A percentile compares a stretch with the other conserved stretches of the same genome.
Conservation (phyloP, 2,888 invertebrate genomes). For the Drepana falcataria region DNA sequence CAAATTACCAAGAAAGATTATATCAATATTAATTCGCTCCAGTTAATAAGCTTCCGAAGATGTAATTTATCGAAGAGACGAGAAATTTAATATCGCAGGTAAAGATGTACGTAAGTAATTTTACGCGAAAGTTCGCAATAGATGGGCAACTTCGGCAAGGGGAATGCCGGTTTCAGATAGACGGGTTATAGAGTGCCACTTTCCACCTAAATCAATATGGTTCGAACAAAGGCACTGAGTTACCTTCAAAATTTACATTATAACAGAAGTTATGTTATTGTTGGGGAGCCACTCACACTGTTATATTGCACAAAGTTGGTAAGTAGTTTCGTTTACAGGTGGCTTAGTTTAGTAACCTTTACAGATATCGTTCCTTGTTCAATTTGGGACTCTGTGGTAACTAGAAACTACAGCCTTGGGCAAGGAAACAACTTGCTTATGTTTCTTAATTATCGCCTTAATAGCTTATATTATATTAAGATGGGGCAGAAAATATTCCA, state of each 20-base stretch:
- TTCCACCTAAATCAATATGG: conserved; percentile 58
- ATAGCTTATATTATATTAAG: no score
- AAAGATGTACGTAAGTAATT: conserved; percentile 67
- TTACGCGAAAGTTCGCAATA: conserved; percentile 67
- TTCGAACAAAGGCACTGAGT: conserved; percentile 44
- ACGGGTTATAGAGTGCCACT: conserved; percentile 54
- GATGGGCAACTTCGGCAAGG: conserved; percentile 59
- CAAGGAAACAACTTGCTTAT: background rate
- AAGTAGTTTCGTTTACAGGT: background rate
- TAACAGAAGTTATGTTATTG: conserved; percentile 20
- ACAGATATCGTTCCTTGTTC: background rate
- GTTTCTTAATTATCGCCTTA: no score
- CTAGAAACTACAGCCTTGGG: background rate
- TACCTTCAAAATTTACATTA: conserved; percentile 28
- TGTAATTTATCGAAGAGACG: conserved; percentile 65
- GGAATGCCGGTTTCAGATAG: conserved; percentile 46
- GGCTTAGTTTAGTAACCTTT: background rate
- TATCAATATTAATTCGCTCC: conserved; percentile 4
- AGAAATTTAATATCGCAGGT: conserved; percentile 70
- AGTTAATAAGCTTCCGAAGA: conserved; percentile 51
- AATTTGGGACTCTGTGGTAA: background rate
- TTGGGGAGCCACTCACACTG: conserved; percentile 3
- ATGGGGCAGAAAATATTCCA: no score
- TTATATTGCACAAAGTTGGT: background rate
- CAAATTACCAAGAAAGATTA: no score